These are phyloP conservation scores for Stenolophus ochropezus DNA, from an alignment of 2,888 invertebrate species.

Conservation along the genomic window DNA sequence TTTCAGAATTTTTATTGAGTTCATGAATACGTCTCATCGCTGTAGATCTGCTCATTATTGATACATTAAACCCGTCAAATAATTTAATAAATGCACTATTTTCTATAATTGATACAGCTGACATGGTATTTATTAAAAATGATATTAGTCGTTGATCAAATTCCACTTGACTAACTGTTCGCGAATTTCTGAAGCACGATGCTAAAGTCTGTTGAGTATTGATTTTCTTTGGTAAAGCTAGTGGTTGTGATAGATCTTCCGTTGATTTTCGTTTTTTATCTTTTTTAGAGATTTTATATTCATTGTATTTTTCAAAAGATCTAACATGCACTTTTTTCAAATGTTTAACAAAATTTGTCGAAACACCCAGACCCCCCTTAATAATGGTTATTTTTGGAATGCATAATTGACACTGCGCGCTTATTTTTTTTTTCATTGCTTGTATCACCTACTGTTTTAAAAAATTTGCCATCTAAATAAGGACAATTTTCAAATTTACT, in stretches of 20 bases:
- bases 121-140: conserved; percentile 7
- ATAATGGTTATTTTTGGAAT: conserved; percentile 6
- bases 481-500: not conserved
- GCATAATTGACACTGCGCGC: conserved; percentile 3
- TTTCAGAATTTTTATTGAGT: not conserved
- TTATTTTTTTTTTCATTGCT: not conserved
- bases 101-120: not conserved
- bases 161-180: not conserved
- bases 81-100: not conserved
- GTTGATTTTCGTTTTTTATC: not conserved
- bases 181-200: not conserved
- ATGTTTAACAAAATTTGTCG: conserved; percentile 12
- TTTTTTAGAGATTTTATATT: conserved; percentile 3
- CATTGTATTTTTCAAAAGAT: not conserved
- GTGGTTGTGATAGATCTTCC: not conserved
- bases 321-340: conserved; percentile 6
- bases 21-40: not conserved
- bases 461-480: not conserved
- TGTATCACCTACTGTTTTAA: not conserved
- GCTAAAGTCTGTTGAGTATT: not conserved
- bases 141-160: not conserved
- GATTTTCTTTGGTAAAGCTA: not conserved
- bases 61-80: not conserved
- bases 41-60: not conserved
- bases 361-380: not conserved